Conservation (phyloP, 2,797 vertebrate species). For the Macropus fuliginosus region DNA sequence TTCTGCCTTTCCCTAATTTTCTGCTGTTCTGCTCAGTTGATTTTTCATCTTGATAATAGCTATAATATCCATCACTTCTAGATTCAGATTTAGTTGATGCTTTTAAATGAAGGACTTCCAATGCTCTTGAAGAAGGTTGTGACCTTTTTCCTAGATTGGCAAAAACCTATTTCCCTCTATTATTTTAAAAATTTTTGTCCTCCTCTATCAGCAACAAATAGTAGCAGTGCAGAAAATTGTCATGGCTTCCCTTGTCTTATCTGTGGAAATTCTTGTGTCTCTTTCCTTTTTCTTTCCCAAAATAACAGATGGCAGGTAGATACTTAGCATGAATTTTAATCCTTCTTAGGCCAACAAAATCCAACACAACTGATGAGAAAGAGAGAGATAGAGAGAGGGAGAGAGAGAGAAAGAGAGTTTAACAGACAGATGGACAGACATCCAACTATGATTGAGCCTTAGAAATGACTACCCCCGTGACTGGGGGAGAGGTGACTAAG, state of each 20-base stretch:
- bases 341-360: neutral
- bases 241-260: neutral
- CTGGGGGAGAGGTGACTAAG: too few relatives aligned
- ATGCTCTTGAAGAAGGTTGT: neutral
- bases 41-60: neutral
- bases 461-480: neutral
- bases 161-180: neutral
- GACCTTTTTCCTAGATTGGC: neutral
- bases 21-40: neutral
- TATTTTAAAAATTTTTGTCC: neutral
- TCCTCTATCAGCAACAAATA: neutral
- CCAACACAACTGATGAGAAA: neutral
- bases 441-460: neutral
- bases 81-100: neutral
- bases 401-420: neutral
- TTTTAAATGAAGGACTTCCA: neutral
- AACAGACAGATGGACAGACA: neutral
- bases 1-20: neutral
- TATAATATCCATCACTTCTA: neutral
- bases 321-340: neutral
- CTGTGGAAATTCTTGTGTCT: neutral
- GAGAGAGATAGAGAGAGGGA: neutral
- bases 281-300: neutral
- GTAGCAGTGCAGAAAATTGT: neutral
- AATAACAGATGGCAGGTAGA: neutral